Evolutionary conservation across 1,140 invertebrate species (phyloP), one percentile per base, ranked within the genome.

Genomic region (Heliothis subflexa): DNA sequence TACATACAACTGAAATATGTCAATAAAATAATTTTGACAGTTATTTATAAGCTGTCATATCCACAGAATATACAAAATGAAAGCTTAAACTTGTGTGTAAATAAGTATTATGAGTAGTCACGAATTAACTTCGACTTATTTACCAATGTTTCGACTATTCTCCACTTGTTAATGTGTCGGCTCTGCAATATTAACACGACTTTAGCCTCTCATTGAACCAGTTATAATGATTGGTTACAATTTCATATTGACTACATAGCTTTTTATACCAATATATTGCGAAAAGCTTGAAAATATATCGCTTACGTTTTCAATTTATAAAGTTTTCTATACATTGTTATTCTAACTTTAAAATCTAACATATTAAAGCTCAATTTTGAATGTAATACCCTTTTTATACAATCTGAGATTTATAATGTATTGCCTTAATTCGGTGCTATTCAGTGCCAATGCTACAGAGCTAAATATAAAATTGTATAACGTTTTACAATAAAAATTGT

Each of bases 361-460:
- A 21, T 11, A 55, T 71, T n/a, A 28, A 73, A 75, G 73, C 73
- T 75, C 73, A 75, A 75, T 62, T 59, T 68, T 49, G 12, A 40
- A 16, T 62, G n/a, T 45, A 40, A 16, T 62, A 33, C 50, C 72
- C 61, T 74, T 62, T 62, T 74, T 74, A 74, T 75, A 75, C 73
- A 64, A 64, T 75, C 59, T 75, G 52, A 75, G 73, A 75, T 52
- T 25, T 71, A 12, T 25, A 18, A 21, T 18, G 10, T 5, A 10
- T 76, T 66, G 57, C 21, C 55, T 68, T 73, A 59, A 61, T 18
- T 61, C 54, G 82, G 84, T 84, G 84, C 82, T 84, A 85, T 64
- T 61, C 45, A 81, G 84, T 84, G 84, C 82, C 82, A 85, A 64
- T 9, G 7, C 47, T n/a, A 14, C 25, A 64, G 73, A 64, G 73